Percentiles rank a stretch among this genome's conserved stretches.
These are phyloP conservation scores for Allophyes oxyacanthae DNA, from an alignment of 2,888 invertebrate species.

Conservation along the genomic window DNA sequence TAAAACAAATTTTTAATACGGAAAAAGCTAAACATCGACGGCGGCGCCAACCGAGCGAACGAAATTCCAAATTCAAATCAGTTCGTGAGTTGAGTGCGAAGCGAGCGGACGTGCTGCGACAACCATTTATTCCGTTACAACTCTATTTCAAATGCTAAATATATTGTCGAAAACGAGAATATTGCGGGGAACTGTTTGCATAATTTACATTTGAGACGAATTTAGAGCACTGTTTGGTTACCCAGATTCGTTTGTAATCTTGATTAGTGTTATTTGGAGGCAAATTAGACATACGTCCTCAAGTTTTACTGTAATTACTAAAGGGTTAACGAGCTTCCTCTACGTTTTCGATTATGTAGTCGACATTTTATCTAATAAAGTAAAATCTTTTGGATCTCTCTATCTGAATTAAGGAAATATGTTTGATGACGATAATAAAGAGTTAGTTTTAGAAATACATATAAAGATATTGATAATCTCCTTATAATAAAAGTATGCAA, in stretches of 20 bases:
- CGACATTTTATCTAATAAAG: background rate
- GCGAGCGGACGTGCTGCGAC: slow-evolving; percentile 79
- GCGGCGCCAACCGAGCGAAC: slow-evolving; percentile 70
- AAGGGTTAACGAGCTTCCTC: background rate
- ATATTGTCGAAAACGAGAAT: slow-evolving; percentile 82
- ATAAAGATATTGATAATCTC: too few species aligned
- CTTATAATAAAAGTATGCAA: too few species aligned
- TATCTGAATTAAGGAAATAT: too few species aligned
- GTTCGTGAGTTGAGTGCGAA: slow-evolving; percentile 85
- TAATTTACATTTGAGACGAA: slow-evolving; percentile 76
- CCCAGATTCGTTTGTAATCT: slow-evolving; percentile 64
- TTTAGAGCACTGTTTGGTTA: slow-evolving; percentile 66
- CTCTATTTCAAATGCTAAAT: slow-evolving; percentile 83
- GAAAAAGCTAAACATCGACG: slow-evolving; percentile 67
- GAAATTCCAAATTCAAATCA: slow-evolving; percentile 87
- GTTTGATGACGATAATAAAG: too few species aligned
- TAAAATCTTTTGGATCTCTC: too few species aligned
- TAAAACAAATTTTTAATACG: slow-evolving; percentile 55
- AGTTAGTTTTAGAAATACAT: too few species aligned
- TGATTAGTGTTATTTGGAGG: slow-evolving; percentile 54
- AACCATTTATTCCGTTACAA: slow-evolving; percentile 83
- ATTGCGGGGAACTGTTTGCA: slow-evolving; percentile 76
- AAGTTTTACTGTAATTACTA: slow-evolving; percentile 30
- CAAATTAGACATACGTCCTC: slow-evolving; percentile 43
- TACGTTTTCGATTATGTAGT: slow-evolving; percentile 2